A percentile compares a stretch with the other conserved stretches of the same genome.
Conservation (phyloP, 2,797 vertebrate species). For the Pachyuromys duprasi region DNA sequence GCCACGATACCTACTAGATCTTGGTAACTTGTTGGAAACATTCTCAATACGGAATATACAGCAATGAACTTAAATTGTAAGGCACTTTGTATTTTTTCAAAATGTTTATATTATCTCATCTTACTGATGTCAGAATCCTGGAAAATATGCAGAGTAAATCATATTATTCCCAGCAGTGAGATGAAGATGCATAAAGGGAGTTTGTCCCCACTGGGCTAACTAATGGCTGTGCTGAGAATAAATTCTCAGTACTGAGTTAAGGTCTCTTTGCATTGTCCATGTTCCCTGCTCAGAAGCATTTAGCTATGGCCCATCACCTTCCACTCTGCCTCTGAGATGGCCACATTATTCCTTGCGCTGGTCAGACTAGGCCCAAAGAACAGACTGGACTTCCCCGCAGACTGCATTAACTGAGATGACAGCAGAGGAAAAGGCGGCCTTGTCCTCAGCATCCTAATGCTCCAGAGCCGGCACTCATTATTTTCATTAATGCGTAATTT, state of each 20-base stretch:
- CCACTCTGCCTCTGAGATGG: conserved; percentile 1
- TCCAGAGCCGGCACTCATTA: conserved; percentile 16
- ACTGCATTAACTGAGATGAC: neutral
- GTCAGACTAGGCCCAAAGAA: neutral
- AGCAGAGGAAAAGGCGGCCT: neutral
- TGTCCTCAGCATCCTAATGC: neutral
- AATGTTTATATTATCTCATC: conserved; percentile 49
- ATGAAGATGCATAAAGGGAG: conserved; percentile 8
- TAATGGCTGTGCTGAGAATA: conserved; percentile 1
- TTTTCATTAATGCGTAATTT: conserved; percentile 67
- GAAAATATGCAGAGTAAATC: neutral
- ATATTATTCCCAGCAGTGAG: neutral
- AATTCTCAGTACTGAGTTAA: neutral
- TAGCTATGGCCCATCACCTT: conserved; percentile 23
- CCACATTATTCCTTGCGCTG: neutral
- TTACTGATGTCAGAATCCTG: conserved; percentile 16
- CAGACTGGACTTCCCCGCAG: neutral
- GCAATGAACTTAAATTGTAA: conserved; percentile 16
- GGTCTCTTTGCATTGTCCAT: neutral
- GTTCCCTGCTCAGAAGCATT: conserved; percentile 24
- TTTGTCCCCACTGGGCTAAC: neutral
- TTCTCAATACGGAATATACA: neutral
- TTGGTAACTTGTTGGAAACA: conserved; percentile 43
- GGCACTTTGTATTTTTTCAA: conserved; percentile 5
- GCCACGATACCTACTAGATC: conserved; percentile 66